Evolutionary conservation across 2,797 vertebrate species (phyloP), one percentile per base, ranked within the genome.

Genomic region (Odontamblyopus lacepedii): DNA sequence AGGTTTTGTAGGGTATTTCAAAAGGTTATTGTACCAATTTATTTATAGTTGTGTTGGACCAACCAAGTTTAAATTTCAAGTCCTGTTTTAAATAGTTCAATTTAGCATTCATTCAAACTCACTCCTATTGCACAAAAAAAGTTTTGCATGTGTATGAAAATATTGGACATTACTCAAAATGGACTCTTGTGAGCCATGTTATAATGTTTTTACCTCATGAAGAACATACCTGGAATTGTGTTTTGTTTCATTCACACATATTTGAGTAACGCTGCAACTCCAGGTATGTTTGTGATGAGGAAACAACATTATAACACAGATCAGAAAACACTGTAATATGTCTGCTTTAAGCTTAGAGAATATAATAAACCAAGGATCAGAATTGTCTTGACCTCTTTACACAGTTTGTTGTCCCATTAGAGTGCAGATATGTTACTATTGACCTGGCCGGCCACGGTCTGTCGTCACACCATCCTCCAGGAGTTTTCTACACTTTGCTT

Each of bases 361-460:
- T 53, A 53, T 53, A 51, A 51, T 12, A 19, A 19, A 16, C 5
- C 51, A 19, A 19, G 18, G 1, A 19, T 19, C 19, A 19, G 53
- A 23, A 2, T 23, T 16, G 48, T 50, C 48, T 13, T 4, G 48
- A 18, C 48, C 2, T 55, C 19, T 4, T 53, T 8, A 41, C 3
- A 75, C 13, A 70, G 18, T 63, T 12, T 85, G 5, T n/a, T 72
- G 7, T 48, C 41, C 63, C 26, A 16, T 74, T 80, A 99, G 97
- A 92, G 64, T 94, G 78, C 74, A 90, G 81, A 51, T 98, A 94
- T 0, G 91, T 98, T 56, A 95, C 95, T 1, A 59, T 97, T 87
- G 97, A 98, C 82, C 90, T 98, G 41, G 81, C 93, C 6, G 97
- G 97, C 48, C 97, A 98, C 0, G 96, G 97, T 0, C 78, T 86